Evolutionary conservation across 1,140 invertebrate species (phyloP).

Genomic region (Galleria mellonella): DNA sequence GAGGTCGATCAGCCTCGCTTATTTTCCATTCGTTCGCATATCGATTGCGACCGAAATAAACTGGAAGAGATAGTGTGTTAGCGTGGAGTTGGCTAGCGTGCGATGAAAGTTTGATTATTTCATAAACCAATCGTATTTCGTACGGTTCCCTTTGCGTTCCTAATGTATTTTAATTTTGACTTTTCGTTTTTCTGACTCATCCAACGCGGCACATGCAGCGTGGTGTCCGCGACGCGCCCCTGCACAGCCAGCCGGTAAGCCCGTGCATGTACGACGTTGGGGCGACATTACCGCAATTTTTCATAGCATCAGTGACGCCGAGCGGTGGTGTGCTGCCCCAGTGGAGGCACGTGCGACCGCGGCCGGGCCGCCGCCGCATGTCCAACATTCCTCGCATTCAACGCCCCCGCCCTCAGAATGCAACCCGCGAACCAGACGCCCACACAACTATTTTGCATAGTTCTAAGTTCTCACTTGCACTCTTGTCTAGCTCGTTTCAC

Average conservation of each 20-base stretch:
- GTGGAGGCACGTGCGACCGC: conserved; percentile 35
- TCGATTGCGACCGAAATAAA: conserved; percentile 62
- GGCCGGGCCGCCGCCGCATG: conserved; percentile 35
- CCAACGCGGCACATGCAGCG: conserved; percentile 56
- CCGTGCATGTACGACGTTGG: neutral
- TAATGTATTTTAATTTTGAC: conserved; percentile 38
- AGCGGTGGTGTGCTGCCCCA: conserved; percentile 9
- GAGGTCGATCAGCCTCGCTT: conserved; percentile 50
- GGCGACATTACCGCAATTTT: too few species aligned
- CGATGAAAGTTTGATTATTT: conserved; percentile 37
- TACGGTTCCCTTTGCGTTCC: conserved; percentile 13
- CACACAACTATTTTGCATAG: conserved; percentile 61
- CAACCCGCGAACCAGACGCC: conserved; percentile 46
- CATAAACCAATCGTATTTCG: conserved; percentile 20
- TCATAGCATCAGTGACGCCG: neutral
- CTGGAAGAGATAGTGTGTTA: conserved; percentile 66
- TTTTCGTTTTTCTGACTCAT: conserved; percentile 68
- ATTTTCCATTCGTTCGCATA: conserved; percentile 57
- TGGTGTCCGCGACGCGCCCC: conserved; percentile 46
- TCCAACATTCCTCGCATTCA: conserved; percentile 58
- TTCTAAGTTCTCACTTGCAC: conserved; percentile 34
- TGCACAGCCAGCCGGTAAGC: conserved; percentile 43
- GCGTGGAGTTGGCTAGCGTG: conserved; percentile 61
- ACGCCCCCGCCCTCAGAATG: conserved; percentile 65
- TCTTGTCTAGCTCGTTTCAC: conserved; percentile 6